Percentiles rank a stretch among this genome's conserved stretches.
Conservation (phyloP, 2,888 invertebrate genomes). For the Cremastobaeus sp. region DNA sequence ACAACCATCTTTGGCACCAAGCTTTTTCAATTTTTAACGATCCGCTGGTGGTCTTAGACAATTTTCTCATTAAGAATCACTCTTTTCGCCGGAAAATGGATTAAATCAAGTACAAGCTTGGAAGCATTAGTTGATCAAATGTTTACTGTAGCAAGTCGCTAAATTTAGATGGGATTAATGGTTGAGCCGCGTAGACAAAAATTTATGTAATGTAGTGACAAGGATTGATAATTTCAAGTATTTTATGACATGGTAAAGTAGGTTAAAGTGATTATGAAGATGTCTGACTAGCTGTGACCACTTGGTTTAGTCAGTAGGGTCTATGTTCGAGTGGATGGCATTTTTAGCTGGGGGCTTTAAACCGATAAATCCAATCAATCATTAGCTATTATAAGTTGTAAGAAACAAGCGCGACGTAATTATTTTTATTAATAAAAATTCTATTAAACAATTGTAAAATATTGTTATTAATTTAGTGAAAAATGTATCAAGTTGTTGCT, state of each 20-base stretch:
- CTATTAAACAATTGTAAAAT: too few species aligned
- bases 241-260: constrained; percentile 3
- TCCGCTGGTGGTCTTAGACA: too few species aligned
- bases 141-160: too few species aligned
- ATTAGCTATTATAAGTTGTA: too few species aligned
- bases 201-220: background rate
- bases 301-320: constrained; percentile 18
- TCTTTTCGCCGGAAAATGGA: too few species aligned
- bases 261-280: constrained; percentile 20
- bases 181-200: background rate
- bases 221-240: background rate
- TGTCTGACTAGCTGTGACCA: constrained; percentile 18
- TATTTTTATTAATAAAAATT: too few species aligned
- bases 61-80: too few species aligned
- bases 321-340: background rate
- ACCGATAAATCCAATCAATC: background rate
- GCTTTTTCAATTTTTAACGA: background rate
- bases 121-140: constrained; percentile 27
- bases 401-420: too few species aligned
- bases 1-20: constrained; percentile 36
- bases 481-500: too few species aligned
- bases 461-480: too few species aligned
- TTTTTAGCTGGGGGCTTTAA: constrained; percentile 14
- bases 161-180: too few species aligned
- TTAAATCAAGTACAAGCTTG: constrained; percentile 23